A percentile compares a stretch with the other conserved stretches of the same genome.
phyloP scores from a whole-genome alignment of 2,888 invertebrate genomes.

The Pammene fasciana region DNA sequence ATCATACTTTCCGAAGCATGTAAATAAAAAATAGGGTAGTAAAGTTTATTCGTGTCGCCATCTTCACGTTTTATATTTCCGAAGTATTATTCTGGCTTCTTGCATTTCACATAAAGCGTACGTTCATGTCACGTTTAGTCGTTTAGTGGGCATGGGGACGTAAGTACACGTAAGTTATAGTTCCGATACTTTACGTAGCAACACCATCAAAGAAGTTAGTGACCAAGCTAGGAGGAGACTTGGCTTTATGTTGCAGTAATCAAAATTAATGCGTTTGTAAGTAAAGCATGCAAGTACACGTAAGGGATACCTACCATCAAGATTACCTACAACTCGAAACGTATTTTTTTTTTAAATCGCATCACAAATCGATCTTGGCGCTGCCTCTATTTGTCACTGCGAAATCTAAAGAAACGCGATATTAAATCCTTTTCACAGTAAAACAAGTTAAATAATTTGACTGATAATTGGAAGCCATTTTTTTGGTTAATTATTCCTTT shows the following conservation, averaged over 20 bases:
- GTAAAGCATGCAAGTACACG: neutral
- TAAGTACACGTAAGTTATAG: slow-evolving; percentile 36
- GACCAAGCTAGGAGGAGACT: slow-evolving; percentile 21
- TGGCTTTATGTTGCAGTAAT: slow-evolving; percentile 19
- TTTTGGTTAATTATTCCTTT: no score
- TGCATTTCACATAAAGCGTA: slow-evolving; percentile 38
- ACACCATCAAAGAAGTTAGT: slow-evolving; percentile 36
- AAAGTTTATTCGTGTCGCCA: slow-evolving; percentile 36
- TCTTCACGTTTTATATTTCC: slow-evolving; percentile 36
- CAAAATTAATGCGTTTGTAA: slow-evolving; percentile 18
- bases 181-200: slow-evolving; percentile 40
- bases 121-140: slow-evolving; percentile 31
- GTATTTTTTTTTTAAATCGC: neutral
- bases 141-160: slow-evolving; percentile 17
- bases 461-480: no score
- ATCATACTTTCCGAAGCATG: neutral
- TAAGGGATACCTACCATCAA: neutral
- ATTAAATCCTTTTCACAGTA: no score
- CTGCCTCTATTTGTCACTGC: no score
- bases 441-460: no score
- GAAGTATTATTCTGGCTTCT: slow-evolving; percentile 39
- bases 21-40: slow-evolving; percentile 38
- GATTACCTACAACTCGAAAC: neutral
- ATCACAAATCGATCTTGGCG: neutral
- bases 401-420: no score